Evolutionary conservation across 2,888 invertebrate genomes (phyloP), one percentile per base, ranked within the genome.

Genomic region (Epistrophe grossulariae): DNA sequence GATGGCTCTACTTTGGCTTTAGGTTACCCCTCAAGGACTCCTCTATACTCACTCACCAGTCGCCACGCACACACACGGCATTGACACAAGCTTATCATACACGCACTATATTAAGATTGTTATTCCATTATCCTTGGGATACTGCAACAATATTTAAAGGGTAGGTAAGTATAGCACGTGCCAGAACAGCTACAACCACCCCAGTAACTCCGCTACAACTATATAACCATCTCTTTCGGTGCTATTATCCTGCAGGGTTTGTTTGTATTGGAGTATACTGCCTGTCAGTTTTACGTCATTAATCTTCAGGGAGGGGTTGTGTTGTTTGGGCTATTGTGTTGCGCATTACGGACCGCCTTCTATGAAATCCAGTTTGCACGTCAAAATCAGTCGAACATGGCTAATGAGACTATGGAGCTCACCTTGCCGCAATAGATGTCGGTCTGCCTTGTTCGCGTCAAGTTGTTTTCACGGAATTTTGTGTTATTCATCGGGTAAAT

Each of bases 381-480:
- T 79, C 73, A 74, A 85, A 74, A 85, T 84, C 88, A 84, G 73
- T 89, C 83, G 88, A 89, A 84, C 85, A 84, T 81, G 84, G 87
- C 87, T 87, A 87, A 87, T 87, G 83, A 87, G 83, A 79, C 74
- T 57, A 76, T 66, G 28, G 66, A 79, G 87, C 83, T 87, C 83
- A 87, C 84, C 80, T 88, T 88, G 73, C 70, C 70, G 71, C 62
- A 62, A 88, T 89, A 90, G 89, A 89, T 83, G 88, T 88, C 89
- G 89, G 89, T 89, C 89, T 89, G 89, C 89, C 89, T 89, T 89
- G 89, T 88, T 78, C 88, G 89, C 89, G 90, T 89, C 77, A 89
- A 89, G 90, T 90, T 89, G 71, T 50, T 73, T 52, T 35, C 45
- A 87, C 83, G 79, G 83, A 79, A 43, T 24, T 76, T 79, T 55